Evolutionary conservation across 2,888 invertebrate genomes (phyloP).

Genomic region (Andrena flavipes): DNA sequence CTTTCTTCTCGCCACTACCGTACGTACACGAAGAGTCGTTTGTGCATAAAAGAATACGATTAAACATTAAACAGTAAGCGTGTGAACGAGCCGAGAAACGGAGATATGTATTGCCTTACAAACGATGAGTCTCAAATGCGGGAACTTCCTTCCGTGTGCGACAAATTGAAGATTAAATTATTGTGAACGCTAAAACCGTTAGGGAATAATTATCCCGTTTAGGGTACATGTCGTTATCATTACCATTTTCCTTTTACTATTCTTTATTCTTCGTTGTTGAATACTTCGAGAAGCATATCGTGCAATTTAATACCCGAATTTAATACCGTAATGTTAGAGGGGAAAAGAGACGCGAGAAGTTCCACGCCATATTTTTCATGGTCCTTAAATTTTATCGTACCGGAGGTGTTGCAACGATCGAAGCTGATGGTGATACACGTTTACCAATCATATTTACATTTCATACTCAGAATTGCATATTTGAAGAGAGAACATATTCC

Average conservation of each 20-base stretch:
- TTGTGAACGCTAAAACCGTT: slow-evolving; percentile 4
- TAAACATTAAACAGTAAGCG: slow-evolving; percentile 28
- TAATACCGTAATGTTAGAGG: slow-evolving; percentile 4
- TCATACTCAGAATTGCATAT: slow-evolving; percentile 60
- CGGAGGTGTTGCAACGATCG: slow-evolving; percentile 14
- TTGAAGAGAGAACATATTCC: slow-evolving; percentile 66
- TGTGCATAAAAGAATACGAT: slow-evolving; percentile 19
- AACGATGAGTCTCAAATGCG: slow-evolving; percentile 55
- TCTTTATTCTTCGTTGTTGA: neutral
- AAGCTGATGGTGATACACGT: slow-evolving; percentile 41
- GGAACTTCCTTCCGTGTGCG: slow-evolving; percentile 25
- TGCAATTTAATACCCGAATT: slow-evolving; percentile 31
- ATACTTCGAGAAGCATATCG: neutral
- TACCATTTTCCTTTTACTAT: neutral
- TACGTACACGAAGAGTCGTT: slow-evolving; percentile 9
- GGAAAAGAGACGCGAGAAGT: slow-evolving; percentile 12
- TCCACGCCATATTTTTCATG: slow-evolving; percentile 39
- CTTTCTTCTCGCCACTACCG: no score
- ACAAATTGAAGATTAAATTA: slow-evolving; percentile 31
- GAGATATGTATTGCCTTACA: slow-evolving; percentile 56
- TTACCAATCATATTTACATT: slow-evolving; percentile 46
- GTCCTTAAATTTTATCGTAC: slow-evolving; percentile 19
- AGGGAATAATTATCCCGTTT: slow-evolving; percentile 1
- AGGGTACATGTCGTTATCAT: neutral
- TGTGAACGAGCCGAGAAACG: slow-evolving; percentile 33